Evolutionary conservation across 1,140 invertebrate species (phyloP), one percentile per base, ranked within the genome.

Genomic region (Helicoverpa zea): DNA sequence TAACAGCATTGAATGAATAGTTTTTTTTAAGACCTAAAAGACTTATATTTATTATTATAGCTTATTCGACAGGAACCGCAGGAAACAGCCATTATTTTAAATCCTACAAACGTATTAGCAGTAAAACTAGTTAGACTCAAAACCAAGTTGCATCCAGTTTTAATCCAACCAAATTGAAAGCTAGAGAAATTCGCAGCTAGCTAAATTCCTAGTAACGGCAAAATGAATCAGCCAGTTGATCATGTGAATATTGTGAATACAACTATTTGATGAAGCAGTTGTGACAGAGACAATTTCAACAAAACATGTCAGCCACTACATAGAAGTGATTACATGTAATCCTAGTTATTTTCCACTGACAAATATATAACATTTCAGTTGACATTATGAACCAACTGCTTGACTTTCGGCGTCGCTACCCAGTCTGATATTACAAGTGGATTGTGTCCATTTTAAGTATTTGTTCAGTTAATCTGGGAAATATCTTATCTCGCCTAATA

Each of bases 291-390:
- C 16, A 23, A 61, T n/a, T 68, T 35, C 47, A 23, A 51, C 16
- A 68, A 51, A 18, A 51, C 64, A 68, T 23, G 16, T 68, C 43
- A 68, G 64, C 18, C 12, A 49, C 43, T 14, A 3, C 59, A 58
- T 58, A 30, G n/a, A 23, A 66, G 56, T 47, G 49, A 79, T 64
- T 16, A 73, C 59, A 51, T 78, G 58, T 76, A 76, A 63, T 76
- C 59, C 64, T 52, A 29, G 74, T 76, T 63, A 76, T 76, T 76
- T 76, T 76, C 74, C 74, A 64, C 47, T 51, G 35, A 23, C 47
- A 64, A 72, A 56, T 29, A 72, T 56, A 16, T 7, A 54, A 11
- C 23, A 23, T 43, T 10, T 66, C 13, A 61, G 59, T 61, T 7
- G 35, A 35, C 35, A 35, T 30, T 61, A 61, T 61, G 18, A 61